Base-by-base conservation (phyloP, 2,797 vertebrate species). In the Cetoscarus ocellatus region DNA sequence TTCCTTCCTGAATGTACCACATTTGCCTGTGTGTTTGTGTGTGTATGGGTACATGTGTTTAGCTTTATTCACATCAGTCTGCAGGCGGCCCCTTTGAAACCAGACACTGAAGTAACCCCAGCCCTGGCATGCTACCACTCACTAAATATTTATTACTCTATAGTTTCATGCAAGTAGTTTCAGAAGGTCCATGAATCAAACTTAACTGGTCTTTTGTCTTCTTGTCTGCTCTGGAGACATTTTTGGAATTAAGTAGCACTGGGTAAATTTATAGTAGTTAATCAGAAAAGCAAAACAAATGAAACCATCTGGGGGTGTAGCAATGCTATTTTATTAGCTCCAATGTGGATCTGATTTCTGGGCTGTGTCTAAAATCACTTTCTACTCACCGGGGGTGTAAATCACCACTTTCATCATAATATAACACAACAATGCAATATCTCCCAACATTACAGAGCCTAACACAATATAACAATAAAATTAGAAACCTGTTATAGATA, bases 121-220 rank as follows among this genome's bases (percentile, higher is more conserved):
- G 52, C 18, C 18, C 57, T 50, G 55, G 43, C 70, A 53, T 14
- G 5, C 78, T 56, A 71, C 53, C 36, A 43, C 70, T 75, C 51
- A 60, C 52, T 76, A 74, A 85, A 84, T 78, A 79, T 82, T 80
- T 77, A 79, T 82, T 67, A 40, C 62, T 62, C 34, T 75, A 42
- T 0, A 4, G 36, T 58, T 80, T 71, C 43, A 57, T 67, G 18
- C 10, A 27, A 64, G 52, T 44, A 65, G 13, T 67, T 55, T 63
- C 27, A 53, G 8, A n/a, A 61, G 51, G 59, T 61, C 43, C 27
- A 27, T 27, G 27, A 27, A 27, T 27, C 27, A 35, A 50, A 47
- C 1, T 39, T 6, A 13, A 12, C 18, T 63, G 40, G 15, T 69
- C 5, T 10, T 49, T 27, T 53, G 54, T 63, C 15, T 61, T 1